Conservation (phyloP, 2,888 invertebrate species). For the Diaperis boleti region DNA sequence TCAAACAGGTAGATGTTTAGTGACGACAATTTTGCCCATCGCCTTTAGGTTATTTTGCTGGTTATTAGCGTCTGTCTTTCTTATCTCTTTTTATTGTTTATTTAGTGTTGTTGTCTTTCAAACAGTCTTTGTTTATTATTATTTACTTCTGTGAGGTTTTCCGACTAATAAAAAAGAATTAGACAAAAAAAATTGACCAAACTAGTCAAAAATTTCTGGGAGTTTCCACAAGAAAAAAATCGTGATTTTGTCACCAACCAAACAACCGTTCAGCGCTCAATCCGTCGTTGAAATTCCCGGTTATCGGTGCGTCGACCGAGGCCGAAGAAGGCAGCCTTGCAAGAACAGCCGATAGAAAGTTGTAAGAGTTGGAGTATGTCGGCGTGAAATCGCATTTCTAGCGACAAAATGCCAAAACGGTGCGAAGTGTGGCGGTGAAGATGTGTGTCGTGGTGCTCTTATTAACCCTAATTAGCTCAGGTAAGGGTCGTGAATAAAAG, state of each 20-base stretch:
- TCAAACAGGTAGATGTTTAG: background rate
- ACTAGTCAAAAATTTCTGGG: too few species aligned
- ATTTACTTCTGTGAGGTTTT: too few species aligned
- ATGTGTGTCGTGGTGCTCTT: background rate
- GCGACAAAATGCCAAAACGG: constrained; percentile 2
- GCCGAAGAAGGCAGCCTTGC: constrained; percentile 19
- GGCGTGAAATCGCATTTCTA: constrained; percentile 12
- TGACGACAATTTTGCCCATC: too few species aligned
- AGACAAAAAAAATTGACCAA: too few species aligned
- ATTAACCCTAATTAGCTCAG: background rate
- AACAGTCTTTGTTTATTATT: too few species aligned
- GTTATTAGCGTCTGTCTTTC: too few species aligned
- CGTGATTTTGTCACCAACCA: too few species aligned
- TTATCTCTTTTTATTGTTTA: too few species aligned
- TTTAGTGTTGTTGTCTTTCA: too few species aligned
- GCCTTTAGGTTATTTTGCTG: too few species aligned
- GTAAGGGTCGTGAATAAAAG: background rate
- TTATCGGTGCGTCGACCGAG: constrained; percentile 8
- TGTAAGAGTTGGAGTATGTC: constrained; percentile 13
- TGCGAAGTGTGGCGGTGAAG: background rate
- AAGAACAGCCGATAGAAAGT: constrained; percentile 19
- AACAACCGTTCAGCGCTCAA: background rate
- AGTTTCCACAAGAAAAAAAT: too few species aligned
- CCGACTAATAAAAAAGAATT: too few species aligned
- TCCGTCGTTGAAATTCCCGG: constrained; percentile 28